Evolutionary conservation across 1,140 invertebrate species (phyloP).

Genomic region (Coptotermes formosanus): DNA sequence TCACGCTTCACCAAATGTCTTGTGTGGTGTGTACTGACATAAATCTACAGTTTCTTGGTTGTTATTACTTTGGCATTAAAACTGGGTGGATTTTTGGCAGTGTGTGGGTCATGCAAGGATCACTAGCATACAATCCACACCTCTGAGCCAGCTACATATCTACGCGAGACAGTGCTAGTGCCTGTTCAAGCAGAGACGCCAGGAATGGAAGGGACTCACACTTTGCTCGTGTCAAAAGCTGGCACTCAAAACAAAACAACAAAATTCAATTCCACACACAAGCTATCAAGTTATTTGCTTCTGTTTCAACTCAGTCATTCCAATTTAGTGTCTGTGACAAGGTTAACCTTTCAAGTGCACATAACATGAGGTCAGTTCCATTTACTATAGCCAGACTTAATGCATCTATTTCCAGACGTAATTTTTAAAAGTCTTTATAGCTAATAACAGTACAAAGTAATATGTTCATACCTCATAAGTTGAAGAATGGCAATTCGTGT

Average conservation of each 20-base stretch:
- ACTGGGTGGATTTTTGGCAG: background rate
- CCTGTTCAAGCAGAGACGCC: background rate
- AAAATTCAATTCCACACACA: background rate
- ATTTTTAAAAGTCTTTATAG: too few species aligned
- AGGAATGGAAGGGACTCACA: slow-evolving; percentile 4
- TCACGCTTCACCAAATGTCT: too few species aligned
- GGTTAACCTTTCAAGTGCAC: background rate
- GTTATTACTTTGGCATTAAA: background rate
- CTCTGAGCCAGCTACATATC: background rate
- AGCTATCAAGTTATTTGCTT: background rate
- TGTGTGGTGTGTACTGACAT: too few species aligned
- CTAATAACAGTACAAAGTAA: too few species aligned
- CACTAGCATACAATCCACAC: background rate
- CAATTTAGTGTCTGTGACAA: background rate
- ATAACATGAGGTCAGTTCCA: background rate
- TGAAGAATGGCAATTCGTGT: too few species aligned
- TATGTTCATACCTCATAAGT: too few species aligned
- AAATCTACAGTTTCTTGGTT: background rate
- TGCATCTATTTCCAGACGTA: too few species aligned
- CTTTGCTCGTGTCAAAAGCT: background rate
- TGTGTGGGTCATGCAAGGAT: background rate
- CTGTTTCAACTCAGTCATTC: background rate
- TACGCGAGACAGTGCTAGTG: background rate
- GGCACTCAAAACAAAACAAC: slow-evolving; percentile 11
- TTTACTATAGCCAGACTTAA: too few species aligned